Evolutionary conservation across 2,888 invertebrate genomes (phyloP), one percentile per base, ranked within the genome.

Genomic region (Mylabris sibirica): DNA sequence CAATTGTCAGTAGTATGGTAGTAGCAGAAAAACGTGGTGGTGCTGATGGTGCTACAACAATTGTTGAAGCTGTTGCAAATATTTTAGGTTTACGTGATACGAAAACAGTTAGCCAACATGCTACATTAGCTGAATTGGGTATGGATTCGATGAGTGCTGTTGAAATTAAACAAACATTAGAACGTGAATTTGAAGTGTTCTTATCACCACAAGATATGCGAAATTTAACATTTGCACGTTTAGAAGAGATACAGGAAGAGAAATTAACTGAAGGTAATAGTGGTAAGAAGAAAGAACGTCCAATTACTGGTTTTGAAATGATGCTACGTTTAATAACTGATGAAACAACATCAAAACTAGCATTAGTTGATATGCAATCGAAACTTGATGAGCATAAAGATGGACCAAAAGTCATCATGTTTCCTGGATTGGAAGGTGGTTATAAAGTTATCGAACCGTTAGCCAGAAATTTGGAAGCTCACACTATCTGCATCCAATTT

Each of bases 141-240:
- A 94, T 99, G 91, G 98, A 98, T 86, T 98, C 98, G 1, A 91
- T 98, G 87, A 98, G 97, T 96, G 96, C 95, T 0, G 95, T 97
- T 0, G 98, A 99, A 85, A 95, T 98, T 75, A 97, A 97, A 77
- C 97, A 97, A 84, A 93, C 93, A 0, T 84, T 97, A 2, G 97
- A 97, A 83, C 87, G 96, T 77, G 94, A 96, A 82, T 96, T 93
- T 81, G 96, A 97, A 80, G 86, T 98, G 64, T 91, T 92, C 81
- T 86, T 98, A 4, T 91, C 95, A 0, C 92, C 95, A 6, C 93
- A 95, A 80, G 96, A 97, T 76, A 92, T 97, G 68, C 89, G 96
- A 63, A 89, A 89, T 0, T 85, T 97, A 49, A 96, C 94, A 0
- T 92, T 96, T 75, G 89, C 90, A 22, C 92, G 86, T 89, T 89